Evolutionary conservation across 2,888 invertebrate genomes (phyloP), one percentile per base, ranked within the genome.

Genomic region (Agonopterix subpropinquella): DNA sequence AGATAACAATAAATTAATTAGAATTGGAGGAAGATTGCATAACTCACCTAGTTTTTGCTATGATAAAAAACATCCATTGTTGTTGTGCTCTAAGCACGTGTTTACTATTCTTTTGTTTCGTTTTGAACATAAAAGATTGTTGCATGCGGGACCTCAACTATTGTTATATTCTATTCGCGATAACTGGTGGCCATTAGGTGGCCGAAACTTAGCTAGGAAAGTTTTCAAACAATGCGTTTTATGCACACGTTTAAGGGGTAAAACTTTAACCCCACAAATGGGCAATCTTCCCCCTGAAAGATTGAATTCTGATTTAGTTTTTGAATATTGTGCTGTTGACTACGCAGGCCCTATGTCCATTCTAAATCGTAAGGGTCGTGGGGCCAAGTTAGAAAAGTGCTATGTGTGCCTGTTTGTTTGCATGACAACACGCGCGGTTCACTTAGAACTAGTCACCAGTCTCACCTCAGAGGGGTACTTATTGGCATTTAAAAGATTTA

Each of bases 351-450:
- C 62, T 36, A 28, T 62, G 36, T 48, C 50, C 11, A 50, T 55
- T 28, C 44, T 61, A 9, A 61, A 57, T 44, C 48, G 57, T 1
- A 59, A 54, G 45, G 60, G 61, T 2, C 53, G 54, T 9, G 59
- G 64, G 1, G 50, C 58, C 0, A 56, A 49, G 43, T 15, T 54
- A 28, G 46, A 50, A 13, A 60, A 63, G 41, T 47, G 45, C n/a
- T 63, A 60, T 36, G 48, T 61, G 11, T 60, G 58, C 49, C 42
- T 62, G 47, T 58, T 62, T 47, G 43, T 64, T 15, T 61, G 37
- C 49, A 57, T 62, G 15, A 15, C 47, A 2, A 60, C 57, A 5
- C 54, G 59, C 2, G 54, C 59, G 0, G 42, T 63, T 1, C 59
- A 60, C 47, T 56, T 57, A 42, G 59, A 61, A 39, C 47, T 58